Evolutionary conservation across 2,797 vertebrate genomes (phyloP), one percentile per base, ranked within the genome.

Genomic region (Urocyon cinereoargenteus): DNA sequence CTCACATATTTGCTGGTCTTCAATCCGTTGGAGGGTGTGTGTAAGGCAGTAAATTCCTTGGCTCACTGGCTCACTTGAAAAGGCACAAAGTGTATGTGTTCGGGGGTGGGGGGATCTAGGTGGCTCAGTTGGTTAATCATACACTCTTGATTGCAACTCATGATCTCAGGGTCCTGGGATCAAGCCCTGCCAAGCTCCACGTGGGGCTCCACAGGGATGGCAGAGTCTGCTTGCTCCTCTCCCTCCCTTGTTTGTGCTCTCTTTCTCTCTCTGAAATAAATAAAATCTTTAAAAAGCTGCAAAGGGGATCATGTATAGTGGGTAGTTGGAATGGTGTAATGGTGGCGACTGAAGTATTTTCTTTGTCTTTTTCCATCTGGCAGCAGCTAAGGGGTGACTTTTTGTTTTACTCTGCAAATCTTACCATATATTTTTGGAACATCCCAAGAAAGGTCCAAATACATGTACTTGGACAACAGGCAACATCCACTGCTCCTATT

Each of bases 401-500:
- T 59, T 81, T 75, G 21, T 66, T 72, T 66, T 5, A 19, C 4
- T 26, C 14, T 73, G 16, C 2, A 31, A 66, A 34, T 51, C 18
- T 96, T 31, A 57, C n/a, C 8, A 61, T 75, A 62, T 45, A 15
- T 9, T 57, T n/a, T 51, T 85, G 78, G 21, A 59, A 59, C 26
- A 64, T 75, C 18, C 45, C 24, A 6, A 21, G 11, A 73, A 36
- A 7, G 13, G 10, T 19, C 61, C 24, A 62, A 40, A 24, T 11
- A 40, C 3, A 2, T 55, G 10, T 51, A 13, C 1, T 24, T 1
- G 22, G 28, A 2, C 34, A 55, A 51, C 9, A 45, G 24, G 21
- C 1, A 24, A 19, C 1, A 0, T 13, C 13, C 36, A 19, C 51
- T 75, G 55, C 45, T 77, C 5, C 4, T 26, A 2, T 0, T 51